Base-by-base conservation (phyloP, 2,113 vertebrate species). In the Sinocyclocheilus rhinocerous region DNA sequence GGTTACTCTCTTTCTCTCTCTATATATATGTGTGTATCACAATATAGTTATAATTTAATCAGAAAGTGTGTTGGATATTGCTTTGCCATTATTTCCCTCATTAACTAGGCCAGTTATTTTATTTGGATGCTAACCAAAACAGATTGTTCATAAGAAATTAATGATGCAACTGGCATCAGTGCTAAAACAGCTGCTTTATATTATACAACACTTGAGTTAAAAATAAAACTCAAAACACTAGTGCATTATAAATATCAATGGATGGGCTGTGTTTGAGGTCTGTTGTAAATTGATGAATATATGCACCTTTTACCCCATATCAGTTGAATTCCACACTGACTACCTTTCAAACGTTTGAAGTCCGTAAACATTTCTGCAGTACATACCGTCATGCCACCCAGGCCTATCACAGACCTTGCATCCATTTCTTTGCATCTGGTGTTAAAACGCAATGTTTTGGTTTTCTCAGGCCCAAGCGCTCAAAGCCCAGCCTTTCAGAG, bases 401-500 rank as follows among this genome's bases (percentile, higher is more conserved):
- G 67, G 67, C 16, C 67, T 36, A 18, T 69, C 33, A 70, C 67
- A 9, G 16, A 70, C 33, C 33, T n/a, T 72, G 33, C 20, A 72
- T 39, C 4, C 2, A 12, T n/a, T 39, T 72, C 4, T 72, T 72
- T 22, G 36, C 22, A 22, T 12, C 9, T 22, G 69, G 15, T 55
- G 7, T 18, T 55, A 33, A 77, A 9, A 48, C 3, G 0, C 22
- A 76, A 24, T 52, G n/a, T 77, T 77, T 50, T 0, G 48, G 75
- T 89, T 63, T 73, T 33, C 61, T 20, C 86, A 97, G 96, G 90
- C 96, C 96, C 16, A 97, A 96, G 89, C 96, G 96, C 87, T 95
- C 95, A 87, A 97, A 97, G 92, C 96, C 96, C 22, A 97, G 96
- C 85, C 96, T 97, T 93, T 97, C 96, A 0, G 96, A 97, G 89